These are phyloP conservation scores for Micromussa lordhowensis DNA, from an alignment of 92 coral and sea anemone species.

Conservation along the genomic window DNA sequence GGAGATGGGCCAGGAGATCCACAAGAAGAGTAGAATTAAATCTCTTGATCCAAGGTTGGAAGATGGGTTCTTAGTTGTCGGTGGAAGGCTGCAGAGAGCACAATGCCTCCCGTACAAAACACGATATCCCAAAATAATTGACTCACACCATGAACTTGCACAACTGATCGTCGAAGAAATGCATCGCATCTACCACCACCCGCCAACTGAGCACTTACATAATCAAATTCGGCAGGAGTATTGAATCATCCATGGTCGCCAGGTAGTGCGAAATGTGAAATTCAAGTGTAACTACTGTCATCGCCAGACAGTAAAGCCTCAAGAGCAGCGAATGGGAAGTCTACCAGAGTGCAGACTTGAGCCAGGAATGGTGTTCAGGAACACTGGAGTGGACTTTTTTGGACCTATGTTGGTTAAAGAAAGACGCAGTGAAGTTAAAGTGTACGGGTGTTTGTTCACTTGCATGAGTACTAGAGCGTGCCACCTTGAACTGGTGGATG, in stretches of 20 bases:
- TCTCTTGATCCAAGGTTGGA: too few relatives aligned
- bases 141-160: too few relatives aligned
- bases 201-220: too few relatives aligned
- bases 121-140: too few relatives aligned
- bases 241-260: neutral
- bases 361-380: constrained; percentile 35
- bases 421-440: constrained; percentile 16
- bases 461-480: constrained; percentile 42
- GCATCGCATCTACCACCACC: too few relatives aligned
- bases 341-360: constrained; percentile 34
- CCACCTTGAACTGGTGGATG: constrained; percentile 36
- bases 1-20: neutral
- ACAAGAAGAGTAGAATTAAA: too few relatives aligned
- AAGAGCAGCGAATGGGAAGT: constrained; percentile 41
- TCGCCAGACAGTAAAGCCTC: constrained; percentile 19
- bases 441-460: constrained; percentile 44
- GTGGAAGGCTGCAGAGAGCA: too few relatives aligned
- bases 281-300: too few relatives aligned
- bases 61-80: too few relatives aligned
- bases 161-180: too few relatives aligned
- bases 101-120: too few relatives aligned
- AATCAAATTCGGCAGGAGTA: too few relatives aligned
- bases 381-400: constrained; percentile 45
- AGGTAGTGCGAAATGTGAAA: neutral
- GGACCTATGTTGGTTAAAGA: constrained; percentile 52